These are phyloP conservation scores for Oeneis ivallda DNA, from an alignment of 2,888 invertebrate genomes.

Conservation along the genomic window DNA sequence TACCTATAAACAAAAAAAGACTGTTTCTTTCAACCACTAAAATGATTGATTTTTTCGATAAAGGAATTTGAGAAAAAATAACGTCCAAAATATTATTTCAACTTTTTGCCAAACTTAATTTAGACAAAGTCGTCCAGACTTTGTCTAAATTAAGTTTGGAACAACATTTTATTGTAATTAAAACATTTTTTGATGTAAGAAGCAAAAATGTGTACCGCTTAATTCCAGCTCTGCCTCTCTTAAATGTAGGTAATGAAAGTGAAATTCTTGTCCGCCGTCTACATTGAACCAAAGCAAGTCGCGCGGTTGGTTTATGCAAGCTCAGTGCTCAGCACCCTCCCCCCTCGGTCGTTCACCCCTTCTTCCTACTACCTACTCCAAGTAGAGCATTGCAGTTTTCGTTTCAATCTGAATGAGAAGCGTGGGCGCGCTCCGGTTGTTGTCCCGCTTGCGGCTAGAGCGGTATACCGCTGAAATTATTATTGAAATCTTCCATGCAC, in stretches of 20 bases:
- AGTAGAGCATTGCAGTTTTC: conserved; percentile 60
- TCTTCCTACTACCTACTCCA: conserved; percentile 54
- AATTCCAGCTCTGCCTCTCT: conserved; percentile 32
- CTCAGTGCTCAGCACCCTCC: conserved; percentile 57
- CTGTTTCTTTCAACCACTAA: not conserved
- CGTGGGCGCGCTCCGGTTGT: conserved; percentile 59
- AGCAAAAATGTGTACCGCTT: not conserved
- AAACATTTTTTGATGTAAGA: not conserved
- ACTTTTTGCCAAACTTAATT: not conserved
- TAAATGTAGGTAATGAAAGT: conserved; percentile 40
- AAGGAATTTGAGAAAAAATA: not conserved
- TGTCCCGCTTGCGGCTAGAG: conserved; percentile 42
- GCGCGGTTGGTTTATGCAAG: conserved; percentile 65
- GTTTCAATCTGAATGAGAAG: conserved; percentile 61
- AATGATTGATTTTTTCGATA: too few relatives aligned
- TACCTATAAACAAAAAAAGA: not conserved
- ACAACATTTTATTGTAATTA: not conserved
- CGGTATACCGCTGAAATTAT: conserved; percentile 36
- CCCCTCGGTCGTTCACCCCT: conserved; percentile 60
- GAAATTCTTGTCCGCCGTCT: conserved; percentile 45
- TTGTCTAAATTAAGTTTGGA: not conserved
- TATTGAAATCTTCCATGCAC: conserved; percentile 33
- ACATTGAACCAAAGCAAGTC: conserved; percentile 50
- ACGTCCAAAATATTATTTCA: not conserved
- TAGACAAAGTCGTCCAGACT: too few relatives aligned